These are phyloP conservation scores for Liopterus haemorrhoidalis DNA, from an alignment of 2,888 invertebrate genomes.

Conservation along the genomic window DNA sequence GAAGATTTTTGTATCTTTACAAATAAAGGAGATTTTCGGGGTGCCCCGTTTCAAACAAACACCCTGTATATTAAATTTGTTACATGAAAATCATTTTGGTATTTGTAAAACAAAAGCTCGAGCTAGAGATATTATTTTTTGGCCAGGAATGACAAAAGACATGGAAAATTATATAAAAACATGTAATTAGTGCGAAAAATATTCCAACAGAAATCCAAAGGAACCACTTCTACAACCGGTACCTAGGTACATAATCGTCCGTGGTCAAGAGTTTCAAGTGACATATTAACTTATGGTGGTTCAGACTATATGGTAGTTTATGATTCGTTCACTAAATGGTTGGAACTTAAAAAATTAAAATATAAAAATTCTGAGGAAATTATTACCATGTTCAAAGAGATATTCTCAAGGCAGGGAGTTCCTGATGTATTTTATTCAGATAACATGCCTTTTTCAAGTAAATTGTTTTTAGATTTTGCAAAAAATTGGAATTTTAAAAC, in stretches of 20 bases:
- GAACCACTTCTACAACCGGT: conserved; percentile 25
- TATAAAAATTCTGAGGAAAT: conserved; percentile 8
- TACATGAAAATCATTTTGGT: conserved; percentile 25
- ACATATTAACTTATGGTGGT: conserved; percentile 14
- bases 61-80: conserved; percentile 21
- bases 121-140: conserved; percentile 23
- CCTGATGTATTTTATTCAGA: conserved; percentile 24
- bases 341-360: conserved; percentile 14
- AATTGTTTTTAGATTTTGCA: conserved; percentile 17
- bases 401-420: conserved; percentile 24
- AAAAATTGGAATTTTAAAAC: conserved; percentile 20
- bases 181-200: conserved; percentile 21
- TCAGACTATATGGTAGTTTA: conserved; percentile 21
- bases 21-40: too few species aligned
- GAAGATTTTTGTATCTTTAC: too few species aligned
- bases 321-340: conserved; percentile 24
- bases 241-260: conserved; percentile 18
- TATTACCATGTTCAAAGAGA: conserved; percentile 18
- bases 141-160: conserved; percentile 21
- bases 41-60: too few species aligned
- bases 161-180: conserved; percentile 17
- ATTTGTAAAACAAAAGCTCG: conserved; percentile 15
- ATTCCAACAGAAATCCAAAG: conserved; percentile 14
- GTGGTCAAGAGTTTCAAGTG: conserved; percentile 18
- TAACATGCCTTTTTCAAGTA: conserved; percentile 22